phyloP scores from a whole-genome alignment of 1,140 invertebrate genomes.

The Psix sp. region DNA sequence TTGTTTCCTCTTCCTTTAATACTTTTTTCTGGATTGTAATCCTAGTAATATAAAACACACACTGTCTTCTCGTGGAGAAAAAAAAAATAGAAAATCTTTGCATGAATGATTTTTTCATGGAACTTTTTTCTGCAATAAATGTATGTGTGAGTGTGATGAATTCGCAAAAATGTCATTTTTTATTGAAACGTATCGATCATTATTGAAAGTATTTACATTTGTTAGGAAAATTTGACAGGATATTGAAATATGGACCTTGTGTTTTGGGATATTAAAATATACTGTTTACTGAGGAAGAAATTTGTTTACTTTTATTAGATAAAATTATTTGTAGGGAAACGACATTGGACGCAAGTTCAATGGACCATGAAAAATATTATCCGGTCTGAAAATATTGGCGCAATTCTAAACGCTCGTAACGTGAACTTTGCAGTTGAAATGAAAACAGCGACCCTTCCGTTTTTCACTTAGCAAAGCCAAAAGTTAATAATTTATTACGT shows the following conservation, averaged over 20 bases:
- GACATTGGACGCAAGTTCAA: slow-evolving; percentile 34
- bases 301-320: slow-evolving; percentile 21
- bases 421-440: slow-evolving; percentile 36
- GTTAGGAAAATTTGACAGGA: no score
- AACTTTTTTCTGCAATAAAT: no score
- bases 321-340: slow-evolving; percentile 9
- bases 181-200: no score
- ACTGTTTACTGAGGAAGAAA: slow-evolving; percentile 7
- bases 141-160: no score
- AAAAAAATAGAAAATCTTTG: not conserved
- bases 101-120: no score
- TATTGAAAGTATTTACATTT: no score
- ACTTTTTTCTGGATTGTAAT: no score
- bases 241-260: slow-evolving; percentile 8
- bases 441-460: slow-evolving; percentile 26
- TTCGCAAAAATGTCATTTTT: no score
- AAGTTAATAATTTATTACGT: slow-evolving; percentile 44
- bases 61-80: not conserved
- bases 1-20: slow-evolving; percentile 4
- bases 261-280: slow-evolving; percentile 40
- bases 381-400: slow-evolving; percentile 42
- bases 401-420: slow-evolving; percentile 47
- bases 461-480: slow-evolving; percentile 31
- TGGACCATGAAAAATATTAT: slow-evolving; percentile 44
- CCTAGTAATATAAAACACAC: no score